A percentile compares a stretch with the other conserved stretches of the same genome.
Evolutionary conservation across 2,113 vertebrate genomes (phyloP).

Genomic region (Equus quagga): DNA sequence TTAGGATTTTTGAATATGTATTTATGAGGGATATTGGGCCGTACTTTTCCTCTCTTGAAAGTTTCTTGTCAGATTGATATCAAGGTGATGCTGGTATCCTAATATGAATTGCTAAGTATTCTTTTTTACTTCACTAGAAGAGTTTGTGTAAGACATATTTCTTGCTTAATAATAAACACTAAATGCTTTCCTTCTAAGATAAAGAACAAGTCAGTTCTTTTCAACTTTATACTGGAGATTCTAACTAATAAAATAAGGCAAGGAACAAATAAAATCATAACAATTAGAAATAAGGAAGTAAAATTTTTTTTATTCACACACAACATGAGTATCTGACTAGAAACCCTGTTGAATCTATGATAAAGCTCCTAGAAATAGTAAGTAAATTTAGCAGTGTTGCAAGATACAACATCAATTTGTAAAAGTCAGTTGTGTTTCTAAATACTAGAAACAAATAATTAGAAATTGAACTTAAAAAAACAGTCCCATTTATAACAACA

Average conservation of each 20-base stretch:
- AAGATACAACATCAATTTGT: neutral
- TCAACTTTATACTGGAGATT: neutral
- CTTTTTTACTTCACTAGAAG: neutral
- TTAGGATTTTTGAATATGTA: neutral
- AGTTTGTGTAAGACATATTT: neutral
- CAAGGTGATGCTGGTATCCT: neutral
- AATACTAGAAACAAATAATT: slow-evolving; percentile 20
- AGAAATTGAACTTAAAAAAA: neutral
- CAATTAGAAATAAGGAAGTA: slow-evolving; percentile 4
- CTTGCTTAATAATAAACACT: neutral
- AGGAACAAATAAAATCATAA: slow-evolving; percentile 4
- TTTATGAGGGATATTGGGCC: neutral
- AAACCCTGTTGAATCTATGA: neutral
- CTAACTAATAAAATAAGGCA: slow-evolving; percentile 21
- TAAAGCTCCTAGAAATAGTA: slow-evolving; percentile 38
- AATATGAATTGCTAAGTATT: neutral
- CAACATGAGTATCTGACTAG: neutral
- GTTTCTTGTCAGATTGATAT: neutral
- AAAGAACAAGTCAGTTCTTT: neutral
- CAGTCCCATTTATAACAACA: neutral
- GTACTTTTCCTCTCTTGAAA: neutral
- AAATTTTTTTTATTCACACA: slow-evolving; percentile 19
- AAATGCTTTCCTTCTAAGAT: neutral
- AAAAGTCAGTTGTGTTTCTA: neutral
- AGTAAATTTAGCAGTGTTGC: neutral